Base-by-base conservation (phyloP, 2,797 vertebrate species). In the Bryconaethiops microstoma region DNA sequence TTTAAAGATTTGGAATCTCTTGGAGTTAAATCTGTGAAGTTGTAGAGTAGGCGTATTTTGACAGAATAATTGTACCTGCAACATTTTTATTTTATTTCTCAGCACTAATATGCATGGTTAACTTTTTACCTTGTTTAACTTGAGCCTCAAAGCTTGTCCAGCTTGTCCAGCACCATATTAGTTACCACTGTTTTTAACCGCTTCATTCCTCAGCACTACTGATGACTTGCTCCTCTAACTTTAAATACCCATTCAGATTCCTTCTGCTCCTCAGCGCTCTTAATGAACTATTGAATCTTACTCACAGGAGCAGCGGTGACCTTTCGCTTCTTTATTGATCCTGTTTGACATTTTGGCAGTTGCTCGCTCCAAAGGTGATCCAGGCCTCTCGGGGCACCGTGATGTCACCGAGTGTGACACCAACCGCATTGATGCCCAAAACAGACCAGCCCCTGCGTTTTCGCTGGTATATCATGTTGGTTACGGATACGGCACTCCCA, bases 201-300 rank as follows among this genome's bases (percentile, higher is more conserved):
- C 62, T 63, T 21, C 42, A 4, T 55, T 52, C 19, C 48, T 57
- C 4, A 0, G 45, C 62, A 52, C 72, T 45, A 52, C 72, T 45
- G 59, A 70, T 72, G 50, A 40, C 68, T 45, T 23, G 7, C 74
- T 69, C 54, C 14, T 76, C 71, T 80, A 48, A 40, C 79, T 83
- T 70, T 88, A 85, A 86, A 86, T 48, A 80, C 80, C 69, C 63
- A 74, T 82, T 83, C 77, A 82, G 19, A 83, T 86, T 83, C 76
- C 14, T 77, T n/a, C 77, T 60, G 73, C 79, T 29, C 78, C 76
- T 54, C 60, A 65, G 79, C 57, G 35, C 77, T 68, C 42, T 77
- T 86, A 84, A 87, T 86, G 80, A 87, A 86, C 82, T 87, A 88
- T 87, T 86, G 84, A 82, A 85, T 85, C 65, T 74, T 55, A 81